A percentile compares a stretch with the other conserved stretches of the same genome.
These are phyloP conservation scores for Meganola albula DNA, from an alignment of 2,888 invertebrate species.

Conservation along the genomic window DNA sequence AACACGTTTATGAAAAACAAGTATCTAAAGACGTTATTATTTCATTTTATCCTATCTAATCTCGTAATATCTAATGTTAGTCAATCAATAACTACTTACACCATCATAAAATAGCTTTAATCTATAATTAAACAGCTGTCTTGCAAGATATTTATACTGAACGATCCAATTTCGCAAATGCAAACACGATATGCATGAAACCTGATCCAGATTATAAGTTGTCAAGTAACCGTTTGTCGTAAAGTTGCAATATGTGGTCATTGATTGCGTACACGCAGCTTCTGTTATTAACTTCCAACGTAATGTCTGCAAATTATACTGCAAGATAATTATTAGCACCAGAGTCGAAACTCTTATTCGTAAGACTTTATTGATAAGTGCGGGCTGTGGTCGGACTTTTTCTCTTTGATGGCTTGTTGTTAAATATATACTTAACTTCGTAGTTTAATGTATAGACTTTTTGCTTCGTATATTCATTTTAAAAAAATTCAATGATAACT, in stretches of 20 bases:
- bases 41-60: no score
- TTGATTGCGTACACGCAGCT: slow-evolving; percentile 52
- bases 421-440: no score
- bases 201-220: slow-evolving; percentile 59
- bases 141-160: slow-evolving; percentile 32
- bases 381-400: no score
- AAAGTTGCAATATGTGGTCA: slow-evolving; percentile 45
- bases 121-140: slow-evolving; percentile 43
- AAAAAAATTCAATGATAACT: no score
- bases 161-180: slow-evolving; percentile 47
- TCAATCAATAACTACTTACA: no score
- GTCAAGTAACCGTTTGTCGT: slow-evolving; percentile 59
- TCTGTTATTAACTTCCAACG: slow-evolving; percentile 61
- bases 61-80: no score
- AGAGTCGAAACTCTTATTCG: slow-evolving; percentile 32
- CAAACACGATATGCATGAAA: slow-evolving; percentile 60
- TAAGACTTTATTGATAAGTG: slow-evolving; percentile 33
- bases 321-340: slow-evolving; percentile 50
- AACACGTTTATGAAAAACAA: no score
- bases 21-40: no score
- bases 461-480: no score
- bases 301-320: slow-evolving; percentile 69
- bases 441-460: no score
- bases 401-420: no score
- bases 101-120: slow-evolving; percentile 31